These are phyloP conservation scores for Yponomeuta cagnagella DNA, from an alignment of 2,888 invertebrate genomes.

Conservation along the genomic window DNA sequence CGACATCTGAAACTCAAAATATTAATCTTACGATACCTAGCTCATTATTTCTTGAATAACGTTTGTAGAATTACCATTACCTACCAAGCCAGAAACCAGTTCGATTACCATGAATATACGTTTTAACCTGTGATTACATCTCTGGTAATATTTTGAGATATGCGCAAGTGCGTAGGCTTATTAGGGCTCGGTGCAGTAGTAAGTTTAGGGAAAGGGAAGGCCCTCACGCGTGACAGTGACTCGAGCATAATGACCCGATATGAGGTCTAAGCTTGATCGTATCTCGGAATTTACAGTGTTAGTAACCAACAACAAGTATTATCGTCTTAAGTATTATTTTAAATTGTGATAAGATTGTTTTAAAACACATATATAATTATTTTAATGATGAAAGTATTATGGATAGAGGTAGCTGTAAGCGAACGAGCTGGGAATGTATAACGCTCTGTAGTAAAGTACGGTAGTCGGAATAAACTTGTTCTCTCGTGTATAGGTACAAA, in stretches of 20 bases:
- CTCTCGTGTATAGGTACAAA: conserved; percentile 70
- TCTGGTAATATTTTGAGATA: neutral
- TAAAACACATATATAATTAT: conserved; percentile 34
- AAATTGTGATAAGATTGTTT: conserved; percentile 69
- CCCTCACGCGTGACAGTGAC: neutral
- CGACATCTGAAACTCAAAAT: neutral
- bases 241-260: neutral
- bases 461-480: conserved; percentile 46
- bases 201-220: neutral
- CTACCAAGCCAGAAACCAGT: neutral
- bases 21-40: neutral
- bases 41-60: neutral
- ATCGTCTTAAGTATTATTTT: conserved; percentile 70
- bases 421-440: conserved; percentile 57
- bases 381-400: conserved; percentile 64
- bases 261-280: neutral
- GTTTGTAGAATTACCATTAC: neutral
- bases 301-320: conserved; percentile 48
- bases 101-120: neutral
- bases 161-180: neutral
- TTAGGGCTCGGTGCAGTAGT: neutral
- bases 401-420: conserved; percentile 62
- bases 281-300: conserved; percentile 27
- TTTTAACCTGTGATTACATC: neutral
- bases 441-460: conserved; percentile 59